Conservation (phyloP, 2,888 invertebrate genomes). For the Hymenopus coronatus region DNA sequence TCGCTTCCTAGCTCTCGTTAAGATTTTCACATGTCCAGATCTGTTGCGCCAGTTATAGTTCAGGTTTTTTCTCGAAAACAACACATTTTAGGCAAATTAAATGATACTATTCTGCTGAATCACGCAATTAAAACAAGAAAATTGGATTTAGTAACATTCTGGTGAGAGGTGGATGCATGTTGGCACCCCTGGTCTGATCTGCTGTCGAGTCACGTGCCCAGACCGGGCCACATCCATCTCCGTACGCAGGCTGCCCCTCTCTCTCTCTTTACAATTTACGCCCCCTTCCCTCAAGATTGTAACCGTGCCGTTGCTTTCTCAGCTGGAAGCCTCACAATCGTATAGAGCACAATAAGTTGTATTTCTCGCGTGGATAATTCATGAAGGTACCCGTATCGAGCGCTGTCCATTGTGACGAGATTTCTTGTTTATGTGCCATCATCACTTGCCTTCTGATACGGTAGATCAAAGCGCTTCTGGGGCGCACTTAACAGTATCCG, state of each 20-base stretch:
- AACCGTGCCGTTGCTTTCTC: background rate
- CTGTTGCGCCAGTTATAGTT: too few relatives aligned
- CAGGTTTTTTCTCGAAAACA: too few relatives aligned
- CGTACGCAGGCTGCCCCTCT: background rate
- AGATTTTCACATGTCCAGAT: too few relatives aligned
- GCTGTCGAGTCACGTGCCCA: constrained; percentile 15
- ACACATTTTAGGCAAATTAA: too few relatives aligned
- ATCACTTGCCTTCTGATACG: background rate
- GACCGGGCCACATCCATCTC: constrained; percentile 11
- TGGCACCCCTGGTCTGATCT: background rate
- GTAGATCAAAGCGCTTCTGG: too few relatives aligned
- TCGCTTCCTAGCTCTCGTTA: too few relatives aligned
- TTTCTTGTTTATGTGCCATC: background rate
- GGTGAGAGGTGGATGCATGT: background rate
- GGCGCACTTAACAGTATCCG: too few relatives aligned
- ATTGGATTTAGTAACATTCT: too few relatives aligned
- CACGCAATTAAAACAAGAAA: too few relatives aligned
- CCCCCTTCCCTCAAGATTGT: background rate
- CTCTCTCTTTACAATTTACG: constrained; percentile 13
- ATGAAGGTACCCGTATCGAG: background rate
- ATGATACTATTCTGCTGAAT: too few relatives aligned
- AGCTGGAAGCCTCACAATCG: background rate
- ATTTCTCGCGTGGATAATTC: background rate
- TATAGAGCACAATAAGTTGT: background rate
- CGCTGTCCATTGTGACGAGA: background rate